phyloP scores from a whole-genome alignment of 2,888 invertebrate genomes.

The Helobdella robusta region DNA sequence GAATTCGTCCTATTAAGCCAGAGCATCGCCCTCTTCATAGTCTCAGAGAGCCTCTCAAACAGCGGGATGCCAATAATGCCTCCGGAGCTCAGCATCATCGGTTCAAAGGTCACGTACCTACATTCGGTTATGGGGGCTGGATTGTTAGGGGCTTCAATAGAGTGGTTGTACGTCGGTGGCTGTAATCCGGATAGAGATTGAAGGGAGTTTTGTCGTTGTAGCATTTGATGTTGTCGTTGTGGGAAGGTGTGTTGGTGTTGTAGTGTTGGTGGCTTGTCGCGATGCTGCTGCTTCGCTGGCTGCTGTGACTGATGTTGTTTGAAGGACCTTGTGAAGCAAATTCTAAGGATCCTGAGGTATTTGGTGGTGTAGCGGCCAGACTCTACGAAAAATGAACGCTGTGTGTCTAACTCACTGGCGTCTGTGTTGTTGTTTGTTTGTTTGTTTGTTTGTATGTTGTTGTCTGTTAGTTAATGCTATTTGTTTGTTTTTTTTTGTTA shows the following conservation, averaged over 20 bases:
- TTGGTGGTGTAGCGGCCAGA: constrained; percentile 36
- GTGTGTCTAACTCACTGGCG: constrained; percentile 34
- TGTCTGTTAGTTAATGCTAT: too few species aligned
- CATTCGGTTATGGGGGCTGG: constrained; percentile 13
- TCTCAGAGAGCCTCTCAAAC: constrained; percentile 34
- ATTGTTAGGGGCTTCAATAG: background rate
- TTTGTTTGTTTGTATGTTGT: too few species aligned
- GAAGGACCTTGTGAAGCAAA: constrained; percentile 32
- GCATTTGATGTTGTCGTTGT: constrained; percentile 7
- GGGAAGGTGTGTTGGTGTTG: constrained; percentile 10
- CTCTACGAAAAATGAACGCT: constrained; percentile 36
- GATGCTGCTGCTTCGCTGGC: constrained; percentile 1
- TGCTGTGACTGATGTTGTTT: constrained; percentile 12
- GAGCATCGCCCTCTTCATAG: constrained; percentile 35
- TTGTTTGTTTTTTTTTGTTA: too few species aligned
- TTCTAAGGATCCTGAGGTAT: constrained; percentile 35
- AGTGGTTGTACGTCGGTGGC: constrained; percentile 6
- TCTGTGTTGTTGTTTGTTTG: too few species aligned
- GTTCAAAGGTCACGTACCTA: constrained; percentile 35
- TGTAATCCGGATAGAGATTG: too few species aligned
- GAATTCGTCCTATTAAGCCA: constrained; percentile 33
- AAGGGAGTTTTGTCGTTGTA: constrained; percentile 16
- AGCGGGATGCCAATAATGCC: constrained; percentile 37
- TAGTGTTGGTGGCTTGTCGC: background rate
- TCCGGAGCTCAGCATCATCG: constrained; percentile 35